Conservation (phyloP, 2,888 invertebrate species). For the Penaeus monodon region DNA sequence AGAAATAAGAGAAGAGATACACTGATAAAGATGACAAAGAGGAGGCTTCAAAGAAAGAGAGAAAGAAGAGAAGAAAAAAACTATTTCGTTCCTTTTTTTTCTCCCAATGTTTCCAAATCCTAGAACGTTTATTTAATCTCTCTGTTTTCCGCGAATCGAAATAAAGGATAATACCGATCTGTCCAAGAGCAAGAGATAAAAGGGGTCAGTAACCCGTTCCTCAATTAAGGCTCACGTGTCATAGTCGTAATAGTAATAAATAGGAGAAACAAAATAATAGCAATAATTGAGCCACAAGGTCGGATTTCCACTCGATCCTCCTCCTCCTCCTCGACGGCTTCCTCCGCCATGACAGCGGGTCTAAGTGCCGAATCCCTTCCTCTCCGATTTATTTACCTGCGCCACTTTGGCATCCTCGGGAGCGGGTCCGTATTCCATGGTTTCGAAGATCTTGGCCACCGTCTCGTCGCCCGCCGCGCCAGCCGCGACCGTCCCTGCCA, state of each 20-base stretch:
- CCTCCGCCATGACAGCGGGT: no score
- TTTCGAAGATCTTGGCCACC: conserved; percentile 43
- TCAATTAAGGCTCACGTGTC: background rate
- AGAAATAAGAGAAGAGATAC: no score
- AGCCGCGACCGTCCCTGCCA: conserved; percentile 12
- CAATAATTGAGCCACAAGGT: background rate
- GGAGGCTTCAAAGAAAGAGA: no score
- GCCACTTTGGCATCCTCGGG: conserved; percentile 50
- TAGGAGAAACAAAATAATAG: no score
- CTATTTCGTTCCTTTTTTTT: no score
- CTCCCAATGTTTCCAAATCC: no score
- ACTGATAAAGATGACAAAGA: no score
- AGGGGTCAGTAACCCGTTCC: background rate
- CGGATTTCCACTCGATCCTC: no score
- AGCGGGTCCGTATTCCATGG: conserved; percentile 57
- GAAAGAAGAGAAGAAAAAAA: no score
- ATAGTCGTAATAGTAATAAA: background rate
- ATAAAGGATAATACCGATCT: background rate
- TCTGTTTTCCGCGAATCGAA: no score
- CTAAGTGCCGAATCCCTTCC: no score
- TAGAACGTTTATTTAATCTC: conserved; percentile 13
- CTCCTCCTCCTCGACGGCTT: no score
- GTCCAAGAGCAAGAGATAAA: background rate
- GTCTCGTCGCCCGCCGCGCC: background rate
- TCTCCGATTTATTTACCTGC: conserved; percentile 1